phyloP scores from a whole-genome alignment of 2,113 vertebrate genomes.

The Tachuris rubrigastra region DNA sequence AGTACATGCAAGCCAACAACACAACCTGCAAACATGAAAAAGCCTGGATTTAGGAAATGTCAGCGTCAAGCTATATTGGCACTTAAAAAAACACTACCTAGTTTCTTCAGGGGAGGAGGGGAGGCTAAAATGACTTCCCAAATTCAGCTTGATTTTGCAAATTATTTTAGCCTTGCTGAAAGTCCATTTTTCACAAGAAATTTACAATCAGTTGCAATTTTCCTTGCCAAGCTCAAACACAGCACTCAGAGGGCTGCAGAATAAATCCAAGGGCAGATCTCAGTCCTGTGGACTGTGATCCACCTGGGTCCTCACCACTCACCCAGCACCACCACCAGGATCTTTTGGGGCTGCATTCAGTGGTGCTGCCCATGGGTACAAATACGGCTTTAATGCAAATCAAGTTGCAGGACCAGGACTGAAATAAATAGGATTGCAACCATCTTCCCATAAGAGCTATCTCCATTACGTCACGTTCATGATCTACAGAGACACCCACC shows the following conservation, averaged over 20 bases:
- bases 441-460: neutral
- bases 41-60: neutral
- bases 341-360: neutral
- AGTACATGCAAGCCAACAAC: neutral
- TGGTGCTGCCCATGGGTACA: neutral
- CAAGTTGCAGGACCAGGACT: neutral
- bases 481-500: neutral
- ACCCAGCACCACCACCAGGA: neutral
- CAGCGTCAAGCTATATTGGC: neutral
- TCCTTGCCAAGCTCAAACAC: neutral
- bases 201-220: constrained; percentile 39
- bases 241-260: neutral
- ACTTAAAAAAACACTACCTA: neutral
- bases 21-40: neutral
- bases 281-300: neutral
- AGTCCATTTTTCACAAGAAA: constrained; percentile 13
- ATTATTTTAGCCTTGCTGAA: neutral
- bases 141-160: constrained; percentile 32
- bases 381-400: neutral
- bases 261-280: neutral
- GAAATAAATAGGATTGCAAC: neutral
- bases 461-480: neutral
- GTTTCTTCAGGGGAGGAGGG: neutral
- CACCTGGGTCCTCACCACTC: neutral
- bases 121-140: neutral